A percentile compares a stretch with the other conserved stretches of the same genome.
These are phyloP conservation scores for Chromobotia macracanthus DNA, from an alignment of 2,797 vertebrate genomes.

Conservation along the genomic window DNA sequence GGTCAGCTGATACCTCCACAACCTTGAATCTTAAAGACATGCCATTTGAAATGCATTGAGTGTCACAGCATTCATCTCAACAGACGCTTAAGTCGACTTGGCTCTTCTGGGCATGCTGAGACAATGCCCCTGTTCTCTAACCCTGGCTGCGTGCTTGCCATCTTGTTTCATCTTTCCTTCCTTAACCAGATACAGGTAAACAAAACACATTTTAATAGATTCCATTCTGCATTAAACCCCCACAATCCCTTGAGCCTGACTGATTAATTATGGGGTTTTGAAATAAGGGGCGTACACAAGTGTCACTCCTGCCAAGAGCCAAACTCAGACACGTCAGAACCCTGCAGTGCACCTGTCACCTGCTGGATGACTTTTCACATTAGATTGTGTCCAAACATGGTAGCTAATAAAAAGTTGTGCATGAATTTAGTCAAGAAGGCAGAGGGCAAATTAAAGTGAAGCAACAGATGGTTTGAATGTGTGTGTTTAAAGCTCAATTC, in stretches of 20 bases:
- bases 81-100: constrained; percentile 72
- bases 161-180: constrained; percentile 48
- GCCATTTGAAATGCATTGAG: constrained; percentile 79
- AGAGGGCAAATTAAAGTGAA: constrained; percentile 60
- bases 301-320: constrained; percentile 9
- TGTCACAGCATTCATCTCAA: constrained; percentile 69
- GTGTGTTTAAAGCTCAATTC: constrained; percentile 74
- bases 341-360: constrained; percentile 33
- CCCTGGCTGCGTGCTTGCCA: constrained; percentile 48
- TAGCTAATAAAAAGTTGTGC: constrained; percentile 44
- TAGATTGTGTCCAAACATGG: constrained; percentile 1
- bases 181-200: constrained; percentile 23
- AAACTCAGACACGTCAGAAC: constrained; percentile 30
- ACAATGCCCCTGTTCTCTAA: constrained; percentile 62
- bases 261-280: constrained; percentile 46
- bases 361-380: constrained; percentile 30
- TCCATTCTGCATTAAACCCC: constrained; percentile 22
- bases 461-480: constrained; percentile 72
- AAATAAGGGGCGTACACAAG: constrained; percentile 6
- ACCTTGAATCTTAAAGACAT: constrained; percentile 77
- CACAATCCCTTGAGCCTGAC: constrained; percentile 10
- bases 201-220: constrained; percentile 41
- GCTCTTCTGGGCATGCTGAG: constrained; percentile 66
- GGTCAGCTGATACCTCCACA: constrained; percentile 36
- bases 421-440: constrained; percentile 52